These are phyloP conservation scores for Chymomyza fuscimana DNA, from an alignment of 2,888 invertebrate species.

Conservation along the genomic window DNA sequence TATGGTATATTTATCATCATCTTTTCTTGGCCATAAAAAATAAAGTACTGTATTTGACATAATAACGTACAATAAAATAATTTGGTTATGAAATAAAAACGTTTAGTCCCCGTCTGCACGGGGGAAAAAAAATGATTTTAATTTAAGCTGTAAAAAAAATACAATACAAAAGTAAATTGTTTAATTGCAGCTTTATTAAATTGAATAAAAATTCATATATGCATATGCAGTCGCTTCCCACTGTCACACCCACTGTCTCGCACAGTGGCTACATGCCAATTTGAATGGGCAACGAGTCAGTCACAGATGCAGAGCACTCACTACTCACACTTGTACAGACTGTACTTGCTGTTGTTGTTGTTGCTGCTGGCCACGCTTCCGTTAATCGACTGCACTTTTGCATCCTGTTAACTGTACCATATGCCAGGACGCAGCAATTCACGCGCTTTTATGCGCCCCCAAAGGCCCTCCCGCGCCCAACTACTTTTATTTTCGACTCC, in stretches of 20 bases:
- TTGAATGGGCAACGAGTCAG: slow-evolving; percentile 14
- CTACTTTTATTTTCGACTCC: neutral
- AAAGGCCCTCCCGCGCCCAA: neutral
- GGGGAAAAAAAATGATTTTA: slow-evolving; percentile 14
- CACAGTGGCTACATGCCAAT: neutral
- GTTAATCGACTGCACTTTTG: slow-evolving; percentile 74
- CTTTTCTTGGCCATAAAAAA: too few species aligned
- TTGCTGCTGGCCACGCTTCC: slow-evolving; percentile 32
- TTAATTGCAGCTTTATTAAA: slow-evolving; percentile 69
- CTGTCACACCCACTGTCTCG: neutral
- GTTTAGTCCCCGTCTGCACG: too few species aligned
- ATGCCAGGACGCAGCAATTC: neutral
- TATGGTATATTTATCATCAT: too few species aligned
- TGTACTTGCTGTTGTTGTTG: slow-evolving; percentile 20
- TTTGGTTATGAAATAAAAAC: too few species aligned
- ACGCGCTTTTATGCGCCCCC: neutral
- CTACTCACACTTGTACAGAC: slow-evolving; percentile 24
- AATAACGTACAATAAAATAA: too few species aligned
- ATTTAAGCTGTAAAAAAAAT: slow-evolving; percentile 5
- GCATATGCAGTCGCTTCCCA: neutral
- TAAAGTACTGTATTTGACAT: too few species aligned
- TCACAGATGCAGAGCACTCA: slow-evolving; percentile 27
- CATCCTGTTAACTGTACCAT: slow-evolving; percentile 54
- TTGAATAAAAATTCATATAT: slow-evolving; percentile 56
- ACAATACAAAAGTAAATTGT: slow-evolving; percentile 50